Percentiles rank a stretch among this genome's conserved stretches.
phyloP scores from a whole-genome alignment of 2,888 invertebrate genomes.

The Alviniconcha strummeri region DNA sequence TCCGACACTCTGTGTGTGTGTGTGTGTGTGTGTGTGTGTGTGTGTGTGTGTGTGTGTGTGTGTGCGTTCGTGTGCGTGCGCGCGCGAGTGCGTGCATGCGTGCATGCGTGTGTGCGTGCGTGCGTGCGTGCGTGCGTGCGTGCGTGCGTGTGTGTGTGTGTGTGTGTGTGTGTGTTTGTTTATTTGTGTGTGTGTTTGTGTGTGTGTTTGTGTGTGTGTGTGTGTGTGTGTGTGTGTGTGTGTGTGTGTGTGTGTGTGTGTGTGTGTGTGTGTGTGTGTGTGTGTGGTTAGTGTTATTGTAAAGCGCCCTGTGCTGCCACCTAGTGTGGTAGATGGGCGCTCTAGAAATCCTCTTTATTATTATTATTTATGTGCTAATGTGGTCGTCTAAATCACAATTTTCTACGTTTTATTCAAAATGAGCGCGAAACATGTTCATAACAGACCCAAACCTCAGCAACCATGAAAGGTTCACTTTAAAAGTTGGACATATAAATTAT shows the following conservation, averaged over 20 bases:
- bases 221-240: slow-evolving; percentile 17
- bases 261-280: neutral
- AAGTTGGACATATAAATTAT: neutral
- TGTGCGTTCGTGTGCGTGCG: neutral
- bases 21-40: slow-evolving; percentile 16
- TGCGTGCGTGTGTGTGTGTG: slow-evolving; percentile 10
- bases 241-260: slow-evolving; percentile 4
- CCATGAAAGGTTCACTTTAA: no score
- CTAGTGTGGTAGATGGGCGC: no score
- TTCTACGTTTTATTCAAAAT: no score
- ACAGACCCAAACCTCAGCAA: no score
- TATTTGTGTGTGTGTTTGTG: slow-evolving; percentile 18
- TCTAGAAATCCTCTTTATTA: neutral
- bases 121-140: neutral
- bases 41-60: slow-evolving; percentile 15
- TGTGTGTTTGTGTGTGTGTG: slow-evolving; percentile 22
- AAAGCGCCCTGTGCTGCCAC: no score
- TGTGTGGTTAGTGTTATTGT: neutral
- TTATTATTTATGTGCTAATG: neutral
- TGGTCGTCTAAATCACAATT: neutral
- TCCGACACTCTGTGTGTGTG: neutral
- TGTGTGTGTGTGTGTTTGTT: neutral
- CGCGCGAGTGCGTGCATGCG: neutral
- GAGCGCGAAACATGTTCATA: no score
- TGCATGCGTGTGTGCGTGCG: neutral